Base-by-base conservation (phyloP, 2,797 vertebrate species). In the Buceros bicornis region DNA sequence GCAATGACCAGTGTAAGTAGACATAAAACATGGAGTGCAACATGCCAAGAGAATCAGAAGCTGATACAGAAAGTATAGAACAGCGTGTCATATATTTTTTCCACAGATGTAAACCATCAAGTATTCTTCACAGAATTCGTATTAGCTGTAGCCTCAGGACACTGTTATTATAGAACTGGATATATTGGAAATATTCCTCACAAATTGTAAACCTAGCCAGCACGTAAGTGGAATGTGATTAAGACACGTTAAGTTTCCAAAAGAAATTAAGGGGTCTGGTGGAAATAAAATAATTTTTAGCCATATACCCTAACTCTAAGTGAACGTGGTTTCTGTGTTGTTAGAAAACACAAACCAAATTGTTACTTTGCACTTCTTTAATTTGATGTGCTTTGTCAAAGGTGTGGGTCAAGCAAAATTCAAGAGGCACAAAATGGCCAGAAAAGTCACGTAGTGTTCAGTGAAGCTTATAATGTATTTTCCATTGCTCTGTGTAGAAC, bases 351-450 rank as follows among this genome's bases (percentile, higher is more conserved):
- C 14, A 56, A 89, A 40, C 40, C 78, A 26, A 88, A 92, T 78
- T 78, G 45, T 76, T 82, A 56, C 51, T 93, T 94, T 72, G 48
- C 43, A 14, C 58, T 95, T 80, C 35, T 82, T 93, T 85, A 50
- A 91, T 90, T 74, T 67, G 40, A 90, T 88, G 61, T 82, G 54
- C 66, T 93, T 73, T 80, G 78, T 94, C 71, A 89, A 93, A 95
- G 56, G 64, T 61, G 20, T 82, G 85, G 80, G 64, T 70, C 48
- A 88, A 48, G 60, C 78, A 93, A 80, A 87, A 87, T 65, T 51
- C 47, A 74, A 31, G 58, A 77, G 37, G 61, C 37, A 51, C 48
- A 56, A 87, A 94, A 81, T 45, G 65, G 51, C 81, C 37, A 61
- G 45, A 93, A 87, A 69, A 69, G 53, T 80, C 84, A 92, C 6